Evolutionary conservation across 1,140 invertebrate genomes (phyloP).

Genomic region (Drosophila micromelanica): DNA sequence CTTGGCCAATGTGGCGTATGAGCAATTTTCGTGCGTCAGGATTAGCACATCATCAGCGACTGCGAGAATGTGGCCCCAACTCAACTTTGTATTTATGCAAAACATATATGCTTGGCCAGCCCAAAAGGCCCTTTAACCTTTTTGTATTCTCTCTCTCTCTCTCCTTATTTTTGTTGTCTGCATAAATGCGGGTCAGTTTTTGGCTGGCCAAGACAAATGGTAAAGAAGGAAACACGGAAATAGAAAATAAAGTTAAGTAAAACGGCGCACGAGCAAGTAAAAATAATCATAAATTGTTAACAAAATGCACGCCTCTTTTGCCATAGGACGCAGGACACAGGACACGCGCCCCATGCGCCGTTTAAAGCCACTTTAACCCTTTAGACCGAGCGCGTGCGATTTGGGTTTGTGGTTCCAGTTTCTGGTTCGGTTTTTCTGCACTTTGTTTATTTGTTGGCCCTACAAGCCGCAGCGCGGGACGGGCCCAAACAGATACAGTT

Average conservation of each 20-base stretch:
- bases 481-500: constrained; percentile 43
- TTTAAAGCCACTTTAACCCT: constrained; percentile 75
- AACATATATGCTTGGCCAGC: constrained; percentile 28
- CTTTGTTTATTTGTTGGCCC: constrained; percentile 53
- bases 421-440: constrained; percentile 24
- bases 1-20: constrained; percentile 37
- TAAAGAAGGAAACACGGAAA: neutral
- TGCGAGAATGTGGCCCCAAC: constrained; percentile 25
- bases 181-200: constrained; percentile 61
- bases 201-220: constrained; percentile 26
- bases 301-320: constrained; percentile 55
- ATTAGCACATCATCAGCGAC: constrained; percentile 67
- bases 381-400: constrained; percentile 56
- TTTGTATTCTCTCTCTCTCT: neutral
- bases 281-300: constrained; percentile 76
- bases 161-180: constrained; percentile 14
- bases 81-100: constrained; percentile 45
- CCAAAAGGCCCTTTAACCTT: constrained; percentile 37
- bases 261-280: constrained; percentile 44
- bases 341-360: constrained; percentile 8
- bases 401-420: constrained; percentile 57
- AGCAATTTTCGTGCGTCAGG: constrained; percentile 38
- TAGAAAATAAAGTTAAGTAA: constrained; percentile 1
- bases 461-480: constrained; percentile 38
- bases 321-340: constrained; percentile 3